phyloP scores from a whole-genome alignment of 2,797 vertebrate genomes.

The Sebastes taczanowskii region DNA sequence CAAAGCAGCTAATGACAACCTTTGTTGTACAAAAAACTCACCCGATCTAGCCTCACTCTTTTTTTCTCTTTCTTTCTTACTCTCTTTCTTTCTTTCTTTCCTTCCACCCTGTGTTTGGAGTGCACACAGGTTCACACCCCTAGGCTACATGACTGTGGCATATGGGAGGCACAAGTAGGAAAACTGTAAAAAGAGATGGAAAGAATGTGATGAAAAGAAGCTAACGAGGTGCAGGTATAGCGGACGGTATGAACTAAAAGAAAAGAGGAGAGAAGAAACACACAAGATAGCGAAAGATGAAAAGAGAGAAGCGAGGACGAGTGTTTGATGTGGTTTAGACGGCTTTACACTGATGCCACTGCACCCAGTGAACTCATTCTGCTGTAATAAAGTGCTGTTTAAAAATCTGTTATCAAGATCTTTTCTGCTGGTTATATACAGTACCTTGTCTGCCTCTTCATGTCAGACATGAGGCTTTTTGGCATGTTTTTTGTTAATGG shows the following conservation, averaged over 20 bases:
- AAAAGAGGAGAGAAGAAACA: conserved; percentile 29
- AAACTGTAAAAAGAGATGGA: conserved; percentile 23
- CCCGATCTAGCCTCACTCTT: conserved; percentile 13
- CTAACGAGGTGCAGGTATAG: conserved; percentile 29
- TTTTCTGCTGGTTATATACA: neutral
- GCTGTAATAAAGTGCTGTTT: conserved; percentile 10
- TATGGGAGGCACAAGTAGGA: conserved; percentile 39
- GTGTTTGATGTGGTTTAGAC: conserved; percentile 76
- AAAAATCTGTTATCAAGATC: neutral
- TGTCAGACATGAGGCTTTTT: neutral
- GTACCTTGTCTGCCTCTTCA: neutral
- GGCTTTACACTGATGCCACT: conserved; percentile 32
- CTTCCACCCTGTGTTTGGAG: conserved; percentile 23
- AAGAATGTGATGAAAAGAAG: conserved; percentile 54
- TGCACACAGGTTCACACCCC: conserved; percentile 60
- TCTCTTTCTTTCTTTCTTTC: conserved; percentile 8
- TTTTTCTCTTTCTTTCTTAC: neutral
- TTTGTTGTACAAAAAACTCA: conserved; percentile 65
- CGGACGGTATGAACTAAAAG: conserved; percentile 22
- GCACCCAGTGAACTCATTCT: conserved; percentile 62
- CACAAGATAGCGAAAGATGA: conserved; percentile 51
- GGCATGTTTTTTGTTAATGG: neutral
- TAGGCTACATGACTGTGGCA: conserved; percentile 34
- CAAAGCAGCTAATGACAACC: conserved; percentile 67
- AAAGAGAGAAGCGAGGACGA: conserved; percentile 31